Base-by-base conservation (phyloP, 2,113 vertebrate genomes). In the Misgurnus mizolepis region DNA sequence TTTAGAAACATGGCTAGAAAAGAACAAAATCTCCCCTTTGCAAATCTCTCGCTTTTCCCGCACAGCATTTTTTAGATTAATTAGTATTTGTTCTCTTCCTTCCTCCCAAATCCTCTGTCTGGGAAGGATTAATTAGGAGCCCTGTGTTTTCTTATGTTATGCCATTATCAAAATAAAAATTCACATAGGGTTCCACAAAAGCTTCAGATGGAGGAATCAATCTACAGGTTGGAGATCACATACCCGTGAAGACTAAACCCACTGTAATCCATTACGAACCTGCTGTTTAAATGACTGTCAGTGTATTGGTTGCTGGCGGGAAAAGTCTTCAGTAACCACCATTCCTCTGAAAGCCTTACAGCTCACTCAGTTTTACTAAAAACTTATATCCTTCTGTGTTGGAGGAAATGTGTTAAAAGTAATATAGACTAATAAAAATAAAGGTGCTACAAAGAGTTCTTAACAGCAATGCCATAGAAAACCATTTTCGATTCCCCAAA, bases 31-130 rank as follows among this genome's bases (percentile, higher is more conserved):
- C 55, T 67, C 56, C 43, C 41, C 7, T 43, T 34, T 47, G 47
- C 34, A 58, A 34, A 11, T 43, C n/a, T 53, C 68, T 34, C 17
- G 45, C 34, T 64, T 39, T 39, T 34, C 14, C 12, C 41, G 9
- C 22, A 50, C n/a, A 12, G 17, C 39, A 45, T 75, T 34, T 56
- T 39, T 17, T 15, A 47, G 40, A 74, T 67, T 41, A 60, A 80
- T 80, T 73, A 67, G 14, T 66, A 58, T 75, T 67, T 67, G 50
- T 34, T 61, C 11, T 76, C 73, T 76, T 76, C 10, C 40, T 61
- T 40, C 14, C 18, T 61, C 56, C 45, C 34, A 40, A 61, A 18
- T 67, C 22, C 7, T 60, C 39, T n/a, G 15, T 34, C 70, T 47
- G 58, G 9, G 43, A 6, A 81, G 45, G 9, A 45, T 71, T 56